Evolutionary conservation across 2,888 invertebrate genomes (phyloP).

Genomic region (Syritta pipiens): DNA sequence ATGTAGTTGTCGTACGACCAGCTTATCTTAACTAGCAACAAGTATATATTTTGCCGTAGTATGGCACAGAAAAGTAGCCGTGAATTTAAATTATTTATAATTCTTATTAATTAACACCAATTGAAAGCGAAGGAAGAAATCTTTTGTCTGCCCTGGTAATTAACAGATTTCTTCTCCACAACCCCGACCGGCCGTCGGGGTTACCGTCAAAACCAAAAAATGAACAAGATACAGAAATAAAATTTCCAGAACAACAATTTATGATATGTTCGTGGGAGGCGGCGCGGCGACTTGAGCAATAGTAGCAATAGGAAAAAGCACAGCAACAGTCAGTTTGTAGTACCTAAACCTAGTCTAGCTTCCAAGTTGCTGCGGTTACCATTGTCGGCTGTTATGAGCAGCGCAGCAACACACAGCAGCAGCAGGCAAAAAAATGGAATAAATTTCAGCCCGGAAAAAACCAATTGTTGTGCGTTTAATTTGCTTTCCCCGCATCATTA

Average conservation of each 20-base stretch:
- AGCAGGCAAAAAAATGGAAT: constrained; percentile 46
- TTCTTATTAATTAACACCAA: constrained; percentile 69
- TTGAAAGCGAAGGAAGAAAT: constrained; percentile 63
- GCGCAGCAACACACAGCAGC: constrained; percentile 2
- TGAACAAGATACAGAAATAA: constrained; percentile 9
- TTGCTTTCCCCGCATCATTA: constrained; percentile 70
- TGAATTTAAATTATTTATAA: constrained; percentile 65
- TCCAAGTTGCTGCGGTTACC: constrained; percentile 29
- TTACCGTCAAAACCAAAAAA: constrained; percentile 21
- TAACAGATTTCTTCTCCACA: constrained; percentile 64
- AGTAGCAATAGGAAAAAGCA: constrained; percentile 20
- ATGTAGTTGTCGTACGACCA: background rate
- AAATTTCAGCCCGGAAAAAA: constrained; percentile 78
- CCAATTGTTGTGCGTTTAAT: constrained; percentile 79
- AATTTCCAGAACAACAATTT: constrained; percentile 40
- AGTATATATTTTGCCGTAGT: background rate
- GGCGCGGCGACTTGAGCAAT: constrained; percentile 47
- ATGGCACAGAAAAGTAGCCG: constrained; percentile 27
- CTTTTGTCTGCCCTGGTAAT: constrained; percentile 64
- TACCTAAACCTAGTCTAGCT: constrained; percentile 37
- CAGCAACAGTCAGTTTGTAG: constrained; percentile 2
- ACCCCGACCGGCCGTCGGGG: too few species aligned
- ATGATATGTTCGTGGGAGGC: constrained; percentile 57
- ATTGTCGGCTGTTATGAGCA: constrained; percentile 49
- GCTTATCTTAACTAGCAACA: constrained; percentile 49